phyloP scores from a whole-genome alignment of 53 echinoderm and acorn worm species.

The Echinarachnius parma region DNA sequence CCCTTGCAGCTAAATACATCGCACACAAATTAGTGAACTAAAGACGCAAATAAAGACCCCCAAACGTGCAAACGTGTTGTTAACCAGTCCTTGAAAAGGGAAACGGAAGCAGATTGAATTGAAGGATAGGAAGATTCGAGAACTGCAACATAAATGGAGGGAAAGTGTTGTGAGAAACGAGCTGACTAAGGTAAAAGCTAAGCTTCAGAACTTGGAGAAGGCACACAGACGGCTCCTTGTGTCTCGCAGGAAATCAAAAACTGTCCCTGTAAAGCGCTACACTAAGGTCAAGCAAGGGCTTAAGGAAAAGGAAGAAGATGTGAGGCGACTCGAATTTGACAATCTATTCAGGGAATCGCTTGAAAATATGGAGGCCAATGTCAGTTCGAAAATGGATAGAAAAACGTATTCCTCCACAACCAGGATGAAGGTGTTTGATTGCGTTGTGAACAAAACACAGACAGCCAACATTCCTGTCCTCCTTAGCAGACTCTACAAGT shows the following conservation, averaged over 20 bases:
- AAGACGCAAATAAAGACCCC: constrained; percentile 27
- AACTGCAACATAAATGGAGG: constrained; percentile 28
- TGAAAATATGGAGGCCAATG: constrained; percentile 3
- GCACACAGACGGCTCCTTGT: constrained; percentile 17
- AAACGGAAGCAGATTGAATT: constrained; percentile 16
- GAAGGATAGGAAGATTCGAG: constrained; percentile 28
- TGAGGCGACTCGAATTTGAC: constrained; percentile 29
- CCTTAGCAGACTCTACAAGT: constrained; percentile 19
- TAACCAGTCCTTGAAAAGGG: constrained; percentile 58
- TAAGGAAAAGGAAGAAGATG: constrained; percentile 35
- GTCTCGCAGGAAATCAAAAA: too few species aligned
- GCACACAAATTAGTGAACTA: constrained; percentile 12
- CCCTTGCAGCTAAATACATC: constrained; percentile 3
- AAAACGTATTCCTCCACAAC: constrained; percentile 39
- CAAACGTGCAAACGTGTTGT: constrained; percentile 36
- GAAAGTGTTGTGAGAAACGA: constrained; percentile 30
- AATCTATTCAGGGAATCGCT: constrained; percentile 42
- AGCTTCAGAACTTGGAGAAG: constrained; percentile 17
- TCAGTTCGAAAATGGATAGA: constrained; percentile 11
- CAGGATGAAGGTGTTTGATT: constrained; percentile 52
- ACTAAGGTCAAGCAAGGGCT: constrained; percentile 26
- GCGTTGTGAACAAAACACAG: constrained; percentile 50
- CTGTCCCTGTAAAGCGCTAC: constrained; percentile 20
- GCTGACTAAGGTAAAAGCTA: constrained; percentile 24
- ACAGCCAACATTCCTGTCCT: constrained; percentile 41